Base-by-base conservation (phyloP, 2,113 vertebrate species). In the Archocentrus centrarchus region DNA sequence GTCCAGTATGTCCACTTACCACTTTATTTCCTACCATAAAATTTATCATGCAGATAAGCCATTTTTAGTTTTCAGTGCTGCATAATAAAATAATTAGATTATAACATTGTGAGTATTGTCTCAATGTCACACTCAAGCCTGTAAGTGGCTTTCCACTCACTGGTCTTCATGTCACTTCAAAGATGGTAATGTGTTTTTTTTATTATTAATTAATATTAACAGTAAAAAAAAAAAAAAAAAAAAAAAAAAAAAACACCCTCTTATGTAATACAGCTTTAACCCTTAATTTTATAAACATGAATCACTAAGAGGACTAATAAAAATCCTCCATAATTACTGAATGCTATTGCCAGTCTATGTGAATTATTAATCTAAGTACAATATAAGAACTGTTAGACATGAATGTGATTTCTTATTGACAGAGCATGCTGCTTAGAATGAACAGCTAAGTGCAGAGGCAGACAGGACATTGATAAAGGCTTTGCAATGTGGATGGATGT, bases 381-480 rank as follows among this genome's bases (percentile, higher is more conserved):
- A 32, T 30, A 68, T 37, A 53, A 59, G 0, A 73, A 73, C 27
- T 5, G 44, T 20, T 37, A 20, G 59, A 11, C 35, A 63, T 59
- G 64, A 81, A 37, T 62, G 64, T 50, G 8, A 62, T 80, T 63
- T 85, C 57, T 44, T 17, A 35, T 59, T 86, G 55, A 73, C 32
- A 32, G 15, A 78, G 53, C 15, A 77, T 37, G 10, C 22, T 50
- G 44, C 80, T 90, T 50, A 27, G 59, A 61, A 35, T 77, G 58
- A 80, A 78, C 75, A 62, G 57, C 44, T 41, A 79, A 78, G 27
- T 41, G 30, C 61, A 82, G 77, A 62, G 15, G 8, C 80, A 70
- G 70, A 79, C 41, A 47, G 55, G 55, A 77, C 39, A 50, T 75
- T 53, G 57, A 84, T 84, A 84, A 91, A 92, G 77, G 79, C 77